Percentiles rank a stretch among this genome's conserved stretches.
phyloP scores from a whole-genome alignment of 2,113 vertebrate species.

The Danio rerio region DNA sequence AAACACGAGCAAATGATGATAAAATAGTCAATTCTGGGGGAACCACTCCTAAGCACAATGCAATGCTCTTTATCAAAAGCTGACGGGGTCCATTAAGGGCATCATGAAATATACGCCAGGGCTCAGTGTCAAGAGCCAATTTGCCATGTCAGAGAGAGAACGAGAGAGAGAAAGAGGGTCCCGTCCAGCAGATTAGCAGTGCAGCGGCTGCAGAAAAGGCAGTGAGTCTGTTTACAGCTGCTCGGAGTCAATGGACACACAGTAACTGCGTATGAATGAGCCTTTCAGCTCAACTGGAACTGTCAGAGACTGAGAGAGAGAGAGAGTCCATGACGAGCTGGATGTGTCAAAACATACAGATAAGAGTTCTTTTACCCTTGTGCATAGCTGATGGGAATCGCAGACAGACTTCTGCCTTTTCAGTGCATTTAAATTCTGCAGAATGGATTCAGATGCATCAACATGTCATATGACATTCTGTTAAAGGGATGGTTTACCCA shows the following conservation, averaged over 20 bases:
- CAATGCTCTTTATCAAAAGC: conserved; percentile 37
- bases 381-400: conserved; percentile 44
- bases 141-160: conserved; percentile 22
- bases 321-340: conserved; percentile 31
- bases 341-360: conserved; percentile 42
- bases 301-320: conserved; percentile 4
- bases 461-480: not conserved
- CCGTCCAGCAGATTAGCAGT: conserved; percentile 49
- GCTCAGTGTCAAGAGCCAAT: conserved; percentile 30
- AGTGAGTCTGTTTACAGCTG: conserved; percentile 57
- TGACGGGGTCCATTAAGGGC: conserved; percentile 35
- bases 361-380: conserved; percentile 64
- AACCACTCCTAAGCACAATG: not conserved
- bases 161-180: conserved; percentile 1
- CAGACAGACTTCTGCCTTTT: not conserved
- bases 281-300: conserved; percentile 45
- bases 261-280: conserved; percentile 58
- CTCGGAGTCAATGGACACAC: conserved; percentile 58
- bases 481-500: too few species aligned
- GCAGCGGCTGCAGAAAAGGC: conserved; percentile 41
- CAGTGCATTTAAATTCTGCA: not conserved
- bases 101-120: conserved; percentile 37
- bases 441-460: not conserved
- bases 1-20: not conserved
- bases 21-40: not conserved